phyloP scores from a whole-genome alignment of 2,113 vertebrate genomes.

The Urocitellus parryii region DNA sequence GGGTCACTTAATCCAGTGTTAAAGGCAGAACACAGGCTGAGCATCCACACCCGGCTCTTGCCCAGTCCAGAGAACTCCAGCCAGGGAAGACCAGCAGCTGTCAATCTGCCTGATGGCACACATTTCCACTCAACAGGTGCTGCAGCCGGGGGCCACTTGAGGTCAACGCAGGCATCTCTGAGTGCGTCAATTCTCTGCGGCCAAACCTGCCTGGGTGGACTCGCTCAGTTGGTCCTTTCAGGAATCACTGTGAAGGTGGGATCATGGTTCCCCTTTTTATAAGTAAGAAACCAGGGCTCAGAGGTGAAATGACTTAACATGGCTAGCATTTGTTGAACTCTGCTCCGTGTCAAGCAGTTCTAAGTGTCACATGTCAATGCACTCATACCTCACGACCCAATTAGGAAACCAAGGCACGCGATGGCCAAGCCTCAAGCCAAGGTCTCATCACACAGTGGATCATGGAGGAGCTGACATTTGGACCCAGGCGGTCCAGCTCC shows the following conservation, averaged over 20 bases:
- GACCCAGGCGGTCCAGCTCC: background rate
- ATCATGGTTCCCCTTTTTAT: background rate
- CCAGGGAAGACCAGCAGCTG: background rate
- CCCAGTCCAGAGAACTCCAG: conserved; percentile 20
- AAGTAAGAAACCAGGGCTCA: background rate
- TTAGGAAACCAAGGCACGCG: background rate
- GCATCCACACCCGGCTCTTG: background rate
- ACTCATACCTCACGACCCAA: background rate
- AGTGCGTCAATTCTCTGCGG: background rate
- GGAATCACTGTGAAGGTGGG: background rate
- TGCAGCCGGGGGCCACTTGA: background rate
- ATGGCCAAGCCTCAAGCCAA: background rate
- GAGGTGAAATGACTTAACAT: background rate
- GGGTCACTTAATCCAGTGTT: conserved; percentile 40
- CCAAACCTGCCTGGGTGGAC: background rate
- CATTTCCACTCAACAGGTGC: conserved; percentile 40
- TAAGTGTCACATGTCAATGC: background rate
- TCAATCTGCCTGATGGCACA: conserved; percentile 13
- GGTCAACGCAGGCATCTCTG: background rate
- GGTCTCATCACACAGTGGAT: background rate
- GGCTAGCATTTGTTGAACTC: background rate
- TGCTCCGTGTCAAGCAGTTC: background rate
- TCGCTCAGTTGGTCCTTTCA: background rate
- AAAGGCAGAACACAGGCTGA: conserved; percentile 18
- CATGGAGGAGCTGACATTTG: background rate